Base-by-base conservation (phyloP, 2,888 invertebrate species). In the Oscheius onirici region DNA sequence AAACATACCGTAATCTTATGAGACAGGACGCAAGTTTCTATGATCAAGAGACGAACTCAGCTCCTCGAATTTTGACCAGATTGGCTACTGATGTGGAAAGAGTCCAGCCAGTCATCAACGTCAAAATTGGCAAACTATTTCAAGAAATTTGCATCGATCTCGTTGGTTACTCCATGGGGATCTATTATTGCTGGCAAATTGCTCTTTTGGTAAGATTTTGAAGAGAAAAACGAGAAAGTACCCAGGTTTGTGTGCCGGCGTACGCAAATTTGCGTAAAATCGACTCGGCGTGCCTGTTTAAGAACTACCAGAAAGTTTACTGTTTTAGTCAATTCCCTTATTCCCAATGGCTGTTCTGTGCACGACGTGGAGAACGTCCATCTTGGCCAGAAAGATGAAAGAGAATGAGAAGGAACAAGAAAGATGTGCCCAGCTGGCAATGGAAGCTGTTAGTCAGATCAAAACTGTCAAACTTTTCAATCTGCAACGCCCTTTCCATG, bases 381-480 rank as follows among this genome's bases (percentile, higher is more conserved):
- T 88, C 61, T 68, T 88, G 43, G 86, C 88, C 52, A 89, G 90
- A 43, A 88, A 88, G 26, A 89, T 90, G 60, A 88, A 87, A 22
- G 86, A 88, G 58, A 90, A 91, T 82, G 88, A 88, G 0, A 87
- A 86, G 41, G 87, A 89, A 1, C 87, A 90, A 87, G 90, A 90
- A 46, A 58, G 44, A 13, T 34, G 61, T 44, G 44, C 44, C 52
- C 57, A 86, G 85, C 79, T 89, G 20, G 88, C 88, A 13, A 84
- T 87, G 60, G 90, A 90, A 78, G 87, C 88, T 3, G 85, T 90
- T 26, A 88, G 88, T 74, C 89, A 89, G 63, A 88, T 90, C 8
- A 77, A 88, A 63, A 89, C 89, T 1, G 89, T 89, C 5, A 88
- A 88, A 22, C 83, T 89, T 10, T 76, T 89, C 40, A 88, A 88